Evolutionary conservation across 2,888 invertebrate genomes (phyloP), one percentile per base, ranked within the genome.

Genomic region (Tenthredo distinguenda): DNA sequence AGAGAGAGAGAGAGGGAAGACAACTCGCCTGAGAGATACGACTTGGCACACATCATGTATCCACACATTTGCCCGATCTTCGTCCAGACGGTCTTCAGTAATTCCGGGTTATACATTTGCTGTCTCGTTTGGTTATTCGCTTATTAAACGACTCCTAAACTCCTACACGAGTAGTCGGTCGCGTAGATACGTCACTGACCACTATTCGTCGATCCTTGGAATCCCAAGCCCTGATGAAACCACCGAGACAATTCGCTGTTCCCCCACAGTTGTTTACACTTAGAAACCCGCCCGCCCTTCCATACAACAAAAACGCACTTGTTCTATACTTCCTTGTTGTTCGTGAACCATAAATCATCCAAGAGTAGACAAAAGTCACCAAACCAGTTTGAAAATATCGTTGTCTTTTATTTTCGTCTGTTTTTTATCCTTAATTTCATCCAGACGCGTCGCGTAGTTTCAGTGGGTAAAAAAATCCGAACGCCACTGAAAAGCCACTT

Each of bases 61-160:
- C 92, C 91, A 88, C 92, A 92, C 91, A 92, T 92, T 88, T 90
- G 91, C 55, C 92, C 91, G 88, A 92, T 90, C 88, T 90, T 92
- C 76, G 91, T 91, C 92, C 92, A 92, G 85, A 89, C 89, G n/a
- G 89, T 91, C 87, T 92, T 92, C 83, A 92, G 87, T 84, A 92
- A 86, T 88, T 92, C 91, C 86, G 90, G 90, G 81, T 89, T 91
- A 87, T 91, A 92, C 92, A 92, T 91, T 84, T 74, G 74, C 26
- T 58, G 18, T 5, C 34, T 62, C 4, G 81, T 43, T 37, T 21
- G 15, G 2, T 55, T 40, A 62, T 31, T 5, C 26, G n/a, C 21
- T 40, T 40, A 1, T 50, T 31, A 18, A 55, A 55, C 15, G 12
- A 31, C 10, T n/a, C 10, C 3, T 9, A 31, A 15, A 26, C 43